Conservation (phyloP, 2,113 vertebrate genomes). For the Lutjanus erythropterus region DNA sequence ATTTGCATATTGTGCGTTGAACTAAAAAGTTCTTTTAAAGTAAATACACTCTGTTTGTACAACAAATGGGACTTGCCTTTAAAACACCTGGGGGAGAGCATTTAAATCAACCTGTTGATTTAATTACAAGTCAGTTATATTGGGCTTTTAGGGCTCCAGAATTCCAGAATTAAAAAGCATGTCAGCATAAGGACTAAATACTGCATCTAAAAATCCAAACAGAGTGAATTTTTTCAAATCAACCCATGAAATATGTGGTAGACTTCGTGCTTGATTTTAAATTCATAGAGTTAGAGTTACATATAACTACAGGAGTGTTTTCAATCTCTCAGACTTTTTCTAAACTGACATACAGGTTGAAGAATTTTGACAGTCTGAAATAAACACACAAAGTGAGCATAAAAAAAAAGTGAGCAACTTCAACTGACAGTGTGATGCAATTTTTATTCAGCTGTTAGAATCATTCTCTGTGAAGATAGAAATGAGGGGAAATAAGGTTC, state of each 20-base stretch:
- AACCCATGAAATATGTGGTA: not conserved
- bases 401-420: not conserved
- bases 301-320: not conserved
- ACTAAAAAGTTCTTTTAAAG: too few species aligned
- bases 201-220: not conserved
- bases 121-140: not conserved
- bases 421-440: not conserved
- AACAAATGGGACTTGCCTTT: not conserved
- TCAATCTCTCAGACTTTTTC: not conserved
- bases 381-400: not conserved
- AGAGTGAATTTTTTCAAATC: not conserved
- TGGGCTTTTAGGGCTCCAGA: not conserved
- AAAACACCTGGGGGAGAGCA: not conserved
- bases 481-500: not conserved
- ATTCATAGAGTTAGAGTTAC: not conserved
- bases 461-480: not conserved
- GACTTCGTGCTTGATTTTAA: not conserved
- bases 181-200: not conserved
- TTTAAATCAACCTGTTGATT: not conserved
- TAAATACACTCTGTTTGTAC: not conserved
- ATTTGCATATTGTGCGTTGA: too few species aligned
- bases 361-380: not conserved
- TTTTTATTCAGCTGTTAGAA: conserved; percentile 1
- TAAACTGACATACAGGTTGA: not conserved
- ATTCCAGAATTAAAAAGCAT: not conserved